Base-by-base conservation (phyloP, 1,140 invertebrate species). In the Caenorhabditis remanei region DNA sequence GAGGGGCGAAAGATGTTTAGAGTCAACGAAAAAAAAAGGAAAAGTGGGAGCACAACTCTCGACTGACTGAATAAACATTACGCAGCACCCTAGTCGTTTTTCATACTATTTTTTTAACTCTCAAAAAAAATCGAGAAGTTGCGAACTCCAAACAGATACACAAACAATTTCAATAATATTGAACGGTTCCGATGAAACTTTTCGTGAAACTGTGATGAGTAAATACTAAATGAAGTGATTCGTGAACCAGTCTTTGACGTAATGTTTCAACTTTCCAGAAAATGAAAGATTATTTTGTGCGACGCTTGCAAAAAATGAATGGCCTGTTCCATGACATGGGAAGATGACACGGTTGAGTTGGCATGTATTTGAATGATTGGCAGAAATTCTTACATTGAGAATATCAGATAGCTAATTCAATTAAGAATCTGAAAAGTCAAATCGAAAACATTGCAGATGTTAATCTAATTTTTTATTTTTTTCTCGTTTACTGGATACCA, bases 51-150 rank as follows among this genome's bases (percentile, higher is more conserved):
- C 43, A 13, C 43, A 79, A 79, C 71, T 79, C 46, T 24, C 50
- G 14, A 48, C 40, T 71, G 65, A 71, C 71, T 79, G 71, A 79
- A 79, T 79, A 79, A 79, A 79, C 71, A 79, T 79, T 71, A 71
- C 65, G 65, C 65, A 71, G 4, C 65, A 43, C 71, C 4, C 46
- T 21, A 71, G 65, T 14, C 40, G 8, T 79, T 79, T 79, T 79
- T 79, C 46, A 16, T 8, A 50, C 14, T 53, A 40, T 53, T n/a
- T 46, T 43, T 71, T n/a, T 0, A 32, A 32, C 43, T 79, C n/a
- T 24, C 9, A 1, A 24, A 24, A 50, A 9, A 67, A 6, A 40
- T 14, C 5, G 71, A 50, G 11, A 24, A 46, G n/a, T 19, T 13
- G 40, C 32, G 71, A 79, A 19, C 9, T 21, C 19, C 5, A 24